Conservation (phyloP, 2,888 invertebrate species). For the Eueremaeus valkanovi region DNA sequence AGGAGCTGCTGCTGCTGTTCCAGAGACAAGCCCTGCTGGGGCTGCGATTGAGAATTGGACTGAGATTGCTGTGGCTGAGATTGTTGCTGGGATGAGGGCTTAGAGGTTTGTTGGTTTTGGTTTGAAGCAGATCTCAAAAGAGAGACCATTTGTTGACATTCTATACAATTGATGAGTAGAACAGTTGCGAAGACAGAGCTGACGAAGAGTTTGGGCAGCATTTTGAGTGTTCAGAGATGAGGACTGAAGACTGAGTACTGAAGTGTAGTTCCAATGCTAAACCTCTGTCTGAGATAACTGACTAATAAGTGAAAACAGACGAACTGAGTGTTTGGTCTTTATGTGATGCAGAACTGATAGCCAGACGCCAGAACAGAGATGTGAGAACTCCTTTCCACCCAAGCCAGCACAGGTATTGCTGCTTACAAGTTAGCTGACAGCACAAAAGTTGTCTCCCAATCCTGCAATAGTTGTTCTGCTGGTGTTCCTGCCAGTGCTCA, state of each 20-base stretch:
- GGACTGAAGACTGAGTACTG: neutral
- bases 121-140: slow-evolving; percentile 11
- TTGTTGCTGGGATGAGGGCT: neutral
- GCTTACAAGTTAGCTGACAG: neutral
- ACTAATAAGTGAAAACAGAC: slow-evolving; percentile 29
- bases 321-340: slow-evolving; percentile 20
- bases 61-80: neutral
- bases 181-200: neutral
- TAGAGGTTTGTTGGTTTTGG: neutral
- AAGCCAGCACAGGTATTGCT: too few species aligned
- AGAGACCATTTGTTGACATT: slow-evolving; percentile 11
- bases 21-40: slow-evolving; percentile 25
- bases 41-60: neutral
- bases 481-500: slow-evolving; percentile 21
- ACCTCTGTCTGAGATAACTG: slow-evolving; percentile 15
- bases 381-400: slow-evolving; percentile 16
- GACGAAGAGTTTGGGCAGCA: slow-evolving; percentile 2
- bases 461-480: slow-evolving; percentile 29
- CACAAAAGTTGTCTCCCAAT: slow-evolving; percentile 10
- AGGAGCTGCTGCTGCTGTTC: slow-evolving; percentile 40
- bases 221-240: neutral
- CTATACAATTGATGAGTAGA: neutral
- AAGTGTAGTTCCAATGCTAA: neutral
- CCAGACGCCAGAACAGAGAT: slow-evolving; percentile 18
- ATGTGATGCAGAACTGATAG: slow-evolving; percentile 19